phyloP scores from a whole-genome alignment of 2,888 invertebrate genomes.

The Philaethria dido region DNA sequence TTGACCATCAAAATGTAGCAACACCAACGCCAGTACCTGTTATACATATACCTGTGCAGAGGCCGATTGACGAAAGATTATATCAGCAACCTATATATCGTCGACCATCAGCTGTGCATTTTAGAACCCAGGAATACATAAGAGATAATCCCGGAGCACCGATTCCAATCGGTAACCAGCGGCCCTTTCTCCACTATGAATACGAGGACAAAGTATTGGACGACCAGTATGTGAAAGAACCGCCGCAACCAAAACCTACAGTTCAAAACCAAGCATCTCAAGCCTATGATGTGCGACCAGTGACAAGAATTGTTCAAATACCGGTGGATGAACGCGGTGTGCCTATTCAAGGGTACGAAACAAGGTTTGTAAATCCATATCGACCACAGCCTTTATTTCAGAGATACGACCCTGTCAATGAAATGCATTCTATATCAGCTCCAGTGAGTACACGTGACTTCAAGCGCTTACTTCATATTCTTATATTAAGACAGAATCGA shows the following conservation, averaged over 20 bases:
- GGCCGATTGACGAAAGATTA: constrained; percentile 65
- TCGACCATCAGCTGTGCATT: constrained; percentile 68
- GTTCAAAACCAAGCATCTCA: constrained; percentile 64
- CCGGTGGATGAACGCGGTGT: constrained; percentile 77
- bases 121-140: constrained; percentile 76
- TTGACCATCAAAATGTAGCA: constrained; percentile 74
- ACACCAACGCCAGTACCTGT: constrained; percentile 82
- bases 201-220: constrained; percentile 78
- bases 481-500: constrained; percentile 86
- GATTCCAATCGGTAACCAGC: constrained; percentile 79
- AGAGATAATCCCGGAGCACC: constrained; percentile 78
- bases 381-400: constrained; percentile 55
- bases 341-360: constrained; percentile 72
- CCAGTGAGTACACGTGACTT: constrained; percentile 89
- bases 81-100: constrained; percentile 73
- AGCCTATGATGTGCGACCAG: constrained; percentile 68
- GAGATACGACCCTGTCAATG: constrained; percentile 78
- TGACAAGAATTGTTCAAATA: constrained; percentile 72
- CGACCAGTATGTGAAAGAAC: constrained; percentile 69
- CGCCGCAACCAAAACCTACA: constrained; percentile 58
- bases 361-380: constrained; percentile 68
- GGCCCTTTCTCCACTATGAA: constrained; percentile 78
- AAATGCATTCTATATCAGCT: constrained; percentile 85
- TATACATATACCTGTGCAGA: constrained; percentile 79
- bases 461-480: constrained; percentile 86